Conservation (phyloP, 2,888 invertebrate genomes). For the Agrochola lychnidis region DNA sequence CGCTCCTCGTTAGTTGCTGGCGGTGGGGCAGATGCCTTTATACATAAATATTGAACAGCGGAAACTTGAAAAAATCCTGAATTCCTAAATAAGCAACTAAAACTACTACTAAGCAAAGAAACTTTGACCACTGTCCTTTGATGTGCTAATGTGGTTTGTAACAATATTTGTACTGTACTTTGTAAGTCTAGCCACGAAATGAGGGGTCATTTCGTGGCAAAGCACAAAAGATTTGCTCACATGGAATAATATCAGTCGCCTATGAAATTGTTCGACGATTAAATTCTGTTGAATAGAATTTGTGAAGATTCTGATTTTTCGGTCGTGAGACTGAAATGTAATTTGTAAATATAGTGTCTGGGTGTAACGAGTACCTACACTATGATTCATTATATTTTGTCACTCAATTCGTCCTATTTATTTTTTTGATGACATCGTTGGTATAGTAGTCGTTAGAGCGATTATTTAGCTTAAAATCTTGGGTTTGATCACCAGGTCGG, state of each 20-base stretch:
- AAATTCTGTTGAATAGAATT: conserved; percentile 3
- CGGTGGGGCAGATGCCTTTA: not conserved
- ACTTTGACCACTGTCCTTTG: conserved; percentile 28
- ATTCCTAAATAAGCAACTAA: not conserved
- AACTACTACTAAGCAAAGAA: conserved; percentile 3
- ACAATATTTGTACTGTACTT: conserved; percentile 35
- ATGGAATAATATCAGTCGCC: conserved; percentile 18
- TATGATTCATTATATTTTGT: not conserved
- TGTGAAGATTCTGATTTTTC: not conserved
- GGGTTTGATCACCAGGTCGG: not conserved
- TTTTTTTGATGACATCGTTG: not conserved
- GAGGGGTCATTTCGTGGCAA: conserved; percentile 21
- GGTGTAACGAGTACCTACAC: not conserved
- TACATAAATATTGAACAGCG: not conserved
- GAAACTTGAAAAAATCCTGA: not conserved
- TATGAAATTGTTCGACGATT: not conserved
- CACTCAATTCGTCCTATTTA: not conserved
- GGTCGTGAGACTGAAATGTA: not conserved
- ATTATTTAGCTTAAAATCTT: not conserved
- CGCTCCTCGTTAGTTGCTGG: too few species aligned
- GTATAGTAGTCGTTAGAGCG: not conserved
- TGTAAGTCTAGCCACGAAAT: conserved; percentile 16
- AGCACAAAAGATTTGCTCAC: conserved; percentile 25
- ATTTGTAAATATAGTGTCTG: conserved; percentile 7
- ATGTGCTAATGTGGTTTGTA: conserved; percentile 42